Evolutionary conservation across 2,113 vertebrate genomes (phyloP).

Genomic region (Eptatretus burgeri): DNA sequence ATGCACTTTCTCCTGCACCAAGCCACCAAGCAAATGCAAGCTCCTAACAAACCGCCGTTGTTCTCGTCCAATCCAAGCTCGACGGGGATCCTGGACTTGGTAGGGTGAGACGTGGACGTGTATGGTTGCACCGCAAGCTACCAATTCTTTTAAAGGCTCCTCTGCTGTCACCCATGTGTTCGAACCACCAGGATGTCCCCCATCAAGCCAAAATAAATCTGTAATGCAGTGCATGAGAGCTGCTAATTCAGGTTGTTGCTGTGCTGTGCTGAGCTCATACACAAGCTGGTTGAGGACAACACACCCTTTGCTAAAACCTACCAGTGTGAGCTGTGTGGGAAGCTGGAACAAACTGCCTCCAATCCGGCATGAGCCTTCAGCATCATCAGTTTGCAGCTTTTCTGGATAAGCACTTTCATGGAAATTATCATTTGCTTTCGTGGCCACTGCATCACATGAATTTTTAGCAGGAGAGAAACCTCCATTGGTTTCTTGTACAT

Average conservation of each 20-base stretch:
- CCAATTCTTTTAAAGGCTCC: slow-evolving; percentile 34
- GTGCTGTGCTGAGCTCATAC: slow-evolving; percentile 44
- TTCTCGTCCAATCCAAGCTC: slow-evolving; percentile 80
- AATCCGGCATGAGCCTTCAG: background rate
- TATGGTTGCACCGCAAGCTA: slow-evolving; percentile 31
- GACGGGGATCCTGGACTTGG: slow-evolving; percentile 62
- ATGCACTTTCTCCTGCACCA: slow-evolving; percentile 38
- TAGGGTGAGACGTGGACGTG: slow-evolving; percentile 76
- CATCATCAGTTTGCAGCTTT: background rate
- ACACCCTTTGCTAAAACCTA: slow-evolving; percentile 94
- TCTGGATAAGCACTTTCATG: too few species aligned
- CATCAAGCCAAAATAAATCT: slow-evolving; percentile 77
- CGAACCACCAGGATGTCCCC: slow-evolving; percentile 68
- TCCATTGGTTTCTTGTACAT: background rate
- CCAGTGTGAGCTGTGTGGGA: slow-evolving; percentile 28
- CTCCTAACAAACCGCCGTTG: slow-evolving; percentile 41
- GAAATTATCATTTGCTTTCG: too few species aligned
- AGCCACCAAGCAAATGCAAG: slow-evolving; percentile 38
- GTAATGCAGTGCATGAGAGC: slow-evolving; percentile 32
- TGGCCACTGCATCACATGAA: background rate
- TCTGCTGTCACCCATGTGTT: slow-evolving; percentile 70
- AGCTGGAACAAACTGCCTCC: background rate
- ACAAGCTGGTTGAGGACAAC: slow-evolving; percentile 87
- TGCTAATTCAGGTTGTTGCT: slow-evolving; percentile 27
- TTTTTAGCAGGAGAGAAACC: background rate